Evolutionary conservation across 2,888 invertebrate species (phyloP).

Genomic region (Drosophila koepferae): DNA sequence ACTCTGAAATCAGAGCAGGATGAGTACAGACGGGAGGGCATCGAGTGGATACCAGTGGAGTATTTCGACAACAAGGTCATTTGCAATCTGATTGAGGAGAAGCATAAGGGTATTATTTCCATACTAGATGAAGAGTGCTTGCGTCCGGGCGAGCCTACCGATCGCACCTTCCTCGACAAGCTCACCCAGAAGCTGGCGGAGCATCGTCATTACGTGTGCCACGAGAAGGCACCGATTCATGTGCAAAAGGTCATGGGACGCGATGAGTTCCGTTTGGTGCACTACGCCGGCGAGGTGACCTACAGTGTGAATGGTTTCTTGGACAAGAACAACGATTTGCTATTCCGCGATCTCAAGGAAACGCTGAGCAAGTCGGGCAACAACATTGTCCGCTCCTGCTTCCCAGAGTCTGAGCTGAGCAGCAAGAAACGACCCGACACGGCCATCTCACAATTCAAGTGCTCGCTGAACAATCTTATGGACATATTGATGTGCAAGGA

Average conservation of each 20-base stretch:
- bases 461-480: conserved; percentile 93
- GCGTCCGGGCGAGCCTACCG: conserved; percentile 94
- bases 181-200: conserved; percentile 90
- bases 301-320: conserved; percentile 94
- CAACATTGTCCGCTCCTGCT: conserved; percentile 87
- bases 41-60: conserved; percentile 94
- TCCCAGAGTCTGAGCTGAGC: conserved; percentile 88
- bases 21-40: conserved; percentile 95
- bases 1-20: conserved; percentile 97
- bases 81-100: conserved; percentile 95
- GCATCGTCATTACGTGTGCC: conserved; percentile 94
- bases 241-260: conserved; percentile 94
- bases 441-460: conserved; percentile 95
- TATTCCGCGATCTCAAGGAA: conserved; percentile 94
- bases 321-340: conserved; percentile 96
- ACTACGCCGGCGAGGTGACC: conserved; percentile 97
- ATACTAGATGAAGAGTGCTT: conserved; percentile 96
- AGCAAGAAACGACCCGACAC: conserved; percentile 95
- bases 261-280: conserved; percentile 95
- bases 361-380: conserved; percentile 91
- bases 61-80: conserved; percentile 98
- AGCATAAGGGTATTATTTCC: conserved; percentile 94
- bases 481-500: conserved; percentile 96
- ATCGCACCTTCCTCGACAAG: conserved; percentile 93
- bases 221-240: conserved; percentile 91